These are phyloP conservation scores for Marisa cornuarietis DNA, from an alignment of 1,140 invertebrate species.

Conservation along the genomic window DNA sequence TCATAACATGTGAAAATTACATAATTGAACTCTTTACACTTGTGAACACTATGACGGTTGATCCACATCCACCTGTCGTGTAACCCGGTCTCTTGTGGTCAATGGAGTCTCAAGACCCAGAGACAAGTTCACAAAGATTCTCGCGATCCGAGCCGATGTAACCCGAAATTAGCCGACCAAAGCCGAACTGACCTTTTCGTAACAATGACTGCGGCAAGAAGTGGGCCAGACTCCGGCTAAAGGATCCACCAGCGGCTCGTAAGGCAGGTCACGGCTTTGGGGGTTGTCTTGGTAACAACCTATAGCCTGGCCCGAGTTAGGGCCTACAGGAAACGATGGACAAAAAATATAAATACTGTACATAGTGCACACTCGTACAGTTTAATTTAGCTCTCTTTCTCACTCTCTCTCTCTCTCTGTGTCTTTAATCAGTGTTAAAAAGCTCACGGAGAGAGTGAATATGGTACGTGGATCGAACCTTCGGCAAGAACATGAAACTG, in stretches of 20 bases:
- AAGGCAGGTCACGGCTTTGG: constrained; percentile 39
- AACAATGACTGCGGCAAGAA: constrained; percentile 54
- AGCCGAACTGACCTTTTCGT: constrained; percentile 27
- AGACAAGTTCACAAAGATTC: no score
- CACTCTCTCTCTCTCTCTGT: no score
- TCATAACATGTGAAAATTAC: no score
- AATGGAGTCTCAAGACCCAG: no score
- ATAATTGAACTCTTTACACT: no score
- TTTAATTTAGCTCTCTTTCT: no score
- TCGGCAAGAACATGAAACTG: not conserved
- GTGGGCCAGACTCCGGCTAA: constrained; percentile 46
- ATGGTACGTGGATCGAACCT: not conserved
- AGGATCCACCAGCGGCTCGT: constrained; percentile 44
- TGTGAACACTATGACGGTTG: no score
- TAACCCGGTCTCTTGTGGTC: no score
- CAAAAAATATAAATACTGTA: not conserved
- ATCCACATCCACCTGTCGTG: no score
- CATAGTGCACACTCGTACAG: not conserved
- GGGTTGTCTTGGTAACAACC: constrained; percentile 50
- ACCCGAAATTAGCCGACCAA: not conserved
- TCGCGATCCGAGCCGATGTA: no score
- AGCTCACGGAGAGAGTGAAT: no score
- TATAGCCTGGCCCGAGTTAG: constrained; percentile 41
- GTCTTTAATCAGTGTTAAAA: no score
- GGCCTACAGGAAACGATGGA: constrained; percentile 30